Evolutionary conservation across 2,888 invertebrate species (phyloP).

Genomic region (Sericinus montela): DNA sequence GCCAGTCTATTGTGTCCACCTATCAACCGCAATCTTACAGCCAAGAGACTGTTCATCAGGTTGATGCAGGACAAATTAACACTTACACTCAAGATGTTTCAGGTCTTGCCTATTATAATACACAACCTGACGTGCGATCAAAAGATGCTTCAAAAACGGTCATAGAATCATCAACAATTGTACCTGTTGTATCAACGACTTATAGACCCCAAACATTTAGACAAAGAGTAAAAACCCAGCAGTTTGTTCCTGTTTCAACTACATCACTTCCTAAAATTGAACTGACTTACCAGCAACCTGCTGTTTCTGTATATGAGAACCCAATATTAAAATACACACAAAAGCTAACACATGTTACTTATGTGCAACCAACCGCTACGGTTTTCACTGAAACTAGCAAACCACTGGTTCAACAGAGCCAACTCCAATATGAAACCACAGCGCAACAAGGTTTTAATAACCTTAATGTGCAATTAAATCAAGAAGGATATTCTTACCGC

Average conservation of each 20-base stretch:
- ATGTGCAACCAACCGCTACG: conserved; percentile 48
- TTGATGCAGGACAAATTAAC: conserved; percentile 40
- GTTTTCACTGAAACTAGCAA: conserved; percentile 53
- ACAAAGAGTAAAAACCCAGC: conserved; percentile 48
- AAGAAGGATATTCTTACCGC: conserved; percentile 53
- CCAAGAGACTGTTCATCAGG: conserved; percentile 56
- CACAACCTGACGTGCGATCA: conserved; percentile 36
- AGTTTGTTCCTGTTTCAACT: conserved; percentile 45
- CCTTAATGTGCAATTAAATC: conserved; percentile 41
- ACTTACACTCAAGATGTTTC: conserved; percentile 51
- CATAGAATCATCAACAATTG: conserved; percentile 43
- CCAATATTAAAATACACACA: conserved; percentile 57
- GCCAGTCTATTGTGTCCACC: conserved; percentile 45
- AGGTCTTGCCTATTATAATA: conserved; percentile 28
- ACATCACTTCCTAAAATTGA: conserved; percentile 47
- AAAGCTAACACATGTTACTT: conserved; percentile 51
- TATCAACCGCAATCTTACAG: conserved; percentile 52
- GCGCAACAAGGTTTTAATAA: conserved; percentile 36
- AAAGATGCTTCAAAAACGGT: conserved; percentile 43
- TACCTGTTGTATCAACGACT: conserved; percentile 41
- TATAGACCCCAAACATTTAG: conserved; percentile 31
- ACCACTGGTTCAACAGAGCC: conserved; percentile 49
- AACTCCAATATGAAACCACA: conserved; percentile 41
- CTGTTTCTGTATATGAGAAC: conserved; percentile 59
- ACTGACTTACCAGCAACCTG: conserved; percentile 53